phyloP scores from a whole-genome alignment of 2,113 vertebrate species.

The Campylorhamphus procurvoides region DNA sequence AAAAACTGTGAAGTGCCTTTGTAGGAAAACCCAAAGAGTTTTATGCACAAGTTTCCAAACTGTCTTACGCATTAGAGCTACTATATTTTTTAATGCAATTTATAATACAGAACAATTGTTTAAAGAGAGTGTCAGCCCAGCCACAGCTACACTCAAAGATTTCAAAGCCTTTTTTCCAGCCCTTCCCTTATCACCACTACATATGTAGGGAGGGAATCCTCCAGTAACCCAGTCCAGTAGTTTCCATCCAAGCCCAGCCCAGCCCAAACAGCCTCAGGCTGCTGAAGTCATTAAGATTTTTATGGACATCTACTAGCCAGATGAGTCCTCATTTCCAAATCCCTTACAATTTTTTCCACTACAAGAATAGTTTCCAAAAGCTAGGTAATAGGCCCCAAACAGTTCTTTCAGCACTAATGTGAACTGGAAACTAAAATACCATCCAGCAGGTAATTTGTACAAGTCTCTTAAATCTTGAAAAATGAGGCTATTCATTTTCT shows the following conservation, averaged over 20 bases:
- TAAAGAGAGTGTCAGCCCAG: neutral
- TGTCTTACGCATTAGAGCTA: neutral
- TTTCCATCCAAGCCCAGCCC: neutral
- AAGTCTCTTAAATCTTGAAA: constrained; percentile 51
- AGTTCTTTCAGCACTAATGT: neutral
- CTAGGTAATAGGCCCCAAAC: constrained; percentile 2
- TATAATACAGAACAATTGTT: neutral
- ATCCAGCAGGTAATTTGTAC: constrained; percentile 12
- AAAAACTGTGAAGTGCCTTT: neutral
- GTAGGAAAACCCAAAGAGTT: neutral
- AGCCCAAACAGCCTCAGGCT: neutral
- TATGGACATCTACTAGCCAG: constrained; percentile 44
- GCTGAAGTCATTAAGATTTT: constrained; percentile 51
- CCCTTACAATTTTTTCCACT: constrained; percentile 37
- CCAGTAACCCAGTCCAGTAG: neutral
- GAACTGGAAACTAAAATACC: constrained; percentile 18
- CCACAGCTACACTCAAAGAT: neutral
- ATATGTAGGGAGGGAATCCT: neutral
- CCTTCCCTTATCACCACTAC: neutral
- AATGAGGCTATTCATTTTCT: constrained; percentile 34
- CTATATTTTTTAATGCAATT: neutral
- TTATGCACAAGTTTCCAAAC: neutral
- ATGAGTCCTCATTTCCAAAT: constrained; percentile 48
- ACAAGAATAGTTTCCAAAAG: constrained; percentile 51
- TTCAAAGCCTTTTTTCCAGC: neutral